Base-by-base conservation (phyloP, 2,888 invertebrate species). In the Halictus quadricinctus region DNA sequence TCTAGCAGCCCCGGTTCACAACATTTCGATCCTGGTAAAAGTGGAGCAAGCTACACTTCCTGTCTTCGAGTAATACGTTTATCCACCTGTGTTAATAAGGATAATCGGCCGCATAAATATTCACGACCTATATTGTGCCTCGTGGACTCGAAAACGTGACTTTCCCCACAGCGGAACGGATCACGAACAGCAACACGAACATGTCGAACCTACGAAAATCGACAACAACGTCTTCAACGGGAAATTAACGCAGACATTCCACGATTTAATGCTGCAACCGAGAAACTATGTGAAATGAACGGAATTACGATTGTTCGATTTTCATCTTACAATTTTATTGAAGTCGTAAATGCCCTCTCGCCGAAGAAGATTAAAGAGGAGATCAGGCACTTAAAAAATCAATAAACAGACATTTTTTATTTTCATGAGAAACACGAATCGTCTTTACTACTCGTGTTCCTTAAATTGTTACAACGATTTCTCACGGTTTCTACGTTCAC, bases 101-200 rank as follows among this genome's bases (percentile, higher is more conserved):
- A 75, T 80, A 72, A 83, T 15, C 70, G 36, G 50, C 43, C 36
- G 80, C 72, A 80, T 80, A 83, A 83, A 83, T 80, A 80, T 75
- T 83, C 72, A 64, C n/a, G 64, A n/a, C 80, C 75, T 75, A 83
- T 64, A 80, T 75, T 50, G 41, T 48, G 29, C 48, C 18, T 10
- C 5, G n/a, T 48, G 50, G n/a, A 54, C 69, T 54, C 73, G 75
- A 75, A 72, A 80, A 81, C 73, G 66, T 29, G 41, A 75, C 75
- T 80, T 83, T 75, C 60, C 60, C 75, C 69, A 10, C 66, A 2
- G 41, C 41, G 36, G 36, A 66, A 21, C 21, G 66, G 29, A 69
- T 29, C 66, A 21, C 66, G 41, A 69, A 18, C 41, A 15, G 3
- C 36, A 10, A 36, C 10, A 21, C 21, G 69, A 41, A 41, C 29